Base-by-base conservation (phyloP, 2,888 invertebrate species). In the Acronicta psi region DNA sequence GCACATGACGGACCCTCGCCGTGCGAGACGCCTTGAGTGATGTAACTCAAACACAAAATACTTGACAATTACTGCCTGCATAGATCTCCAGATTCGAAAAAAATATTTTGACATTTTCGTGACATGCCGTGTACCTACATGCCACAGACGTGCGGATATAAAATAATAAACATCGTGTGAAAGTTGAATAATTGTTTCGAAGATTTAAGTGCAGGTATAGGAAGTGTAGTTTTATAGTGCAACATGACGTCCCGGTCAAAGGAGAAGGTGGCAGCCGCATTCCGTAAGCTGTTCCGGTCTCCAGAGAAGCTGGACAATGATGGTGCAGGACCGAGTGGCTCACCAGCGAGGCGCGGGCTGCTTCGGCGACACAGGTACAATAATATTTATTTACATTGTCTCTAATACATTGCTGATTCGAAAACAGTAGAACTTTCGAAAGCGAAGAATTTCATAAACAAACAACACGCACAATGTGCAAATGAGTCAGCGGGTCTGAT, bases 191-290 rank as follows among this genome's bases (percentile, higher is more conserved):
- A 70, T 72, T 16, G 69, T 78, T 72, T 79, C 62, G 69, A 79
- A 79, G 77, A 83, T 62, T 81, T 71, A 37, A 83, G 85, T 90
- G 84, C 71, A 78, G 78, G 69, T 41, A 63, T 75, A 81, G 67
- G 78, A 79, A 84, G 84, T 85, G 80, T 69, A 62, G 52, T 75
- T 79, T 75, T 74, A 79, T 79, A 83, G 88, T 88, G 86, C 77
- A 93, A 89, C 80, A 97, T 97, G 97, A 95, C 96, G 81, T 96
- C 97, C 73, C 95, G 97, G 73, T 96, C 97, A 31, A 97, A 97
- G 89, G 97, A 97, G 84, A 97, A 97, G 94, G 96, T 97, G 65
- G 96, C 97, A 25, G 96, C 97, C 23, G 97, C 97, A 49, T 96
- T 97, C 89, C 95, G 96, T 75, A 97, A 97, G 91, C 93, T 97